Evolutionary conservation across 1,140 invertebrate species (phyloP).

Genomic region (Paraescarpia echinospica): DNA sequence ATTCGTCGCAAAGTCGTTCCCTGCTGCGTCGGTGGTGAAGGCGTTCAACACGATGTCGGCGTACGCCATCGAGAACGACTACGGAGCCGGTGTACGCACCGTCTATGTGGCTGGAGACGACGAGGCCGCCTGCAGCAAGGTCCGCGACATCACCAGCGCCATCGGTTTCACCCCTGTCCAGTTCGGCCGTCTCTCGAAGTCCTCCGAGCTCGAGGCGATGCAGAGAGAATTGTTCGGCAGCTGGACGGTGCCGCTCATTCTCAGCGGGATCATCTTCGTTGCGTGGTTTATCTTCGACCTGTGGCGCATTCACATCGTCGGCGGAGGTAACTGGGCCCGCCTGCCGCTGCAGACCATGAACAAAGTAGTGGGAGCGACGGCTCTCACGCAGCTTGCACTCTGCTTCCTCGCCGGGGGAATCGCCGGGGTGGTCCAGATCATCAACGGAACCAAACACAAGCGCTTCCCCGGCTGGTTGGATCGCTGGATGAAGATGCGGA

Average conservation of each 20-base stretch:
- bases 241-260: conserved; percentile 45
- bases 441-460: conserved; percentile 49
- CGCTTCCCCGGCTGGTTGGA: conserved; percentile 48
- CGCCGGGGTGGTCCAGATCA: conserved; percentile 45
- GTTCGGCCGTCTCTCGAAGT: conserved; percentile 38
- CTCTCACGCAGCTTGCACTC: conserved; percentile 44
- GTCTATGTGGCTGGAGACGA: conserved; percentile 47
- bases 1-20: not conserved
- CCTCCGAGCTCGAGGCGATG: conserved; percentile 45
- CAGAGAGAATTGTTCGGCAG: conserved; percentile 43
- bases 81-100: conserved; percentile 32
- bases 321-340: conserved; percentile 44
- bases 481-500: conserved; percentile 47
- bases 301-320: conserved; percentile 31
- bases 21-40: conserved; percentile 38
- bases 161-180: conserved; percentile 47
- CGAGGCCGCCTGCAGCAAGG: conserved; percentile 33
- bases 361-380: conserved; percentile 34
- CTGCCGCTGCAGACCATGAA: conserved; percentile 49
- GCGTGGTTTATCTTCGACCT: conserved; percentile 46
- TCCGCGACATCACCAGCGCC: conserved; percentile 39
- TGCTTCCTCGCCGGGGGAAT: conserved; percentile 49
- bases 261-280: conserved; percentile 44
- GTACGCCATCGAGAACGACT: conserved; percentile 46
- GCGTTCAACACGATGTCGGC: conserved; percentile 53